Conservation (phyloP, 2,888 invertebrate genomes). For the Lasioglossum marginatum region DNA sequence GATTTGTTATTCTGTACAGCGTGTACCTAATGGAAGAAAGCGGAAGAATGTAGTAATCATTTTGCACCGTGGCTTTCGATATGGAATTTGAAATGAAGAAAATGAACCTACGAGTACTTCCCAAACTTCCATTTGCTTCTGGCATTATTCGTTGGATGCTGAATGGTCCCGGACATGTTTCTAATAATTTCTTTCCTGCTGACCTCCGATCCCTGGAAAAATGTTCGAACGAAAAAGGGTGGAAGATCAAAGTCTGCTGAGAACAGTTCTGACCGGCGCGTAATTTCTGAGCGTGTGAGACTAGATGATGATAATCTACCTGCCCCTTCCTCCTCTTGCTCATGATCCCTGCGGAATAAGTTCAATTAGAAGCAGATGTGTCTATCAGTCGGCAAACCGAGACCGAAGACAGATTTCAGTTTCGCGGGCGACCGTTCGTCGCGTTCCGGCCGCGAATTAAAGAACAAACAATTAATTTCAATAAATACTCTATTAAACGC, state of each 20-base stretch:
- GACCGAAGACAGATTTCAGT: not conserved
- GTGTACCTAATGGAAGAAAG: not conserved
- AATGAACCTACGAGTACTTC: not conserved
- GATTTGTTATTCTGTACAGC: not conserved
- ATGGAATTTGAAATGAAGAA: not conserved
- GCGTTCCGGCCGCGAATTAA: not conserved
- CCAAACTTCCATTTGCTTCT: not conserved
- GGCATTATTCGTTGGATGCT: not conserved
- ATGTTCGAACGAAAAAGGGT: not conserved
- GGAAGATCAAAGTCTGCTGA: not conserved
- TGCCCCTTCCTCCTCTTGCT: not conserved
- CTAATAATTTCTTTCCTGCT: not conserved
- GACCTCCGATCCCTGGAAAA: not conserved
- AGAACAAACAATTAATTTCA: slow-evolving; percentile 63
- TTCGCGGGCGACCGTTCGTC: not conserved
- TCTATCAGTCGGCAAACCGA: not conserved
- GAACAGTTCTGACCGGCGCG: not conserved
- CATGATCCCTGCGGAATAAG: not conserved
- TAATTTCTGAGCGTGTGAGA: not conserved
- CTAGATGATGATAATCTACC: not conserved
- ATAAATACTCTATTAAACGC: slow-evolving; percentile 78
- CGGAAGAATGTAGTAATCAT: not conserved
- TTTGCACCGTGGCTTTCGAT: not conserved
- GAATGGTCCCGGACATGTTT: not conserved
- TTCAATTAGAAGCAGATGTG: not conserved